Base-by-base conservation (phyloP, 1,140 invertebrate genomes). In the Charaxes varanes region DNA sequence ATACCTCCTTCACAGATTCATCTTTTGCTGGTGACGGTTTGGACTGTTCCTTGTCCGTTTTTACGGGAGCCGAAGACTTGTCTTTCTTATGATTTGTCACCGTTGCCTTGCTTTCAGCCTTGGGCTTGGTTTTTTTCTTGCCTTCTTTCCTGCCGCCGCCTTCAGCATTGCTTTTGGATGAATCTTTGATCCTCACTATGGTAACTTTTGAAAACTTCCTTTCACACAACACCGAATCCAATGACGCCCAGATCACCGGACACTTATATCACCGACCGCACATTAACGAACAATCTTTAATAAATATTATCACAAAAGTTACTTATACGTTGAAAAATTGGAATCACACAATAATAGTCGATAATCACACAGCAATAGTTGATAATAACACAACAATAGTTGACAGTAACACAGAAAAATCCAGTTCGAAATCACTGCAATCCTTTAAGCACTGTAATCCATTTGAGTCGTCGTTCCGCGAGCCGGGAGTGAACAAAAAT, bases 101-200 rank as follows among this genome's bases (percentile, higher is more conserved):
- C 56, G 73, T 46, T 27, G 53, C 50, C 46, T 69, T 64, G 28
- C 42, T 61, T 54, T 83, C 78, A 14, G 64, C 49, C 43, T 83
- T 84, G 50, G 79, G 81, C 64, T 82, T 56, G 51, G 41, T 77
- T 79, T 86, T 86, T 83, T 81, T 86, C 72, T 86, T 86, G 69
- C 65, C 74, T 84, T 86, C 84, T 77, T 86, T 86, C 63, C 85
- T 86, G 66, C 71, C 66, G 62, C 73, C 68, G 55, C 74, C 70
- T 58, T 84, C 84, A 62, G 74, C 84, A 86, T 86, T 78, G 70
- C 62, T 80, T 66, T 84, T 85, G 48, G 77, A 68, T 41, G 78
- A 76, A 84, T 86, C 84, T 72, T 86, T 86, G 66, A 86, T 83
- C 74, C 84, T 83, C 82, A 86, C 84, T 78, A 85, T 86, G 81